Percentiles rank a stretch among this genome's conserved stretches.
These are phyloP conservation scores for Promerops cafer DNA, from an alignment of 2,113 vertebrate species.

Conservation along the genomic window DNA sequence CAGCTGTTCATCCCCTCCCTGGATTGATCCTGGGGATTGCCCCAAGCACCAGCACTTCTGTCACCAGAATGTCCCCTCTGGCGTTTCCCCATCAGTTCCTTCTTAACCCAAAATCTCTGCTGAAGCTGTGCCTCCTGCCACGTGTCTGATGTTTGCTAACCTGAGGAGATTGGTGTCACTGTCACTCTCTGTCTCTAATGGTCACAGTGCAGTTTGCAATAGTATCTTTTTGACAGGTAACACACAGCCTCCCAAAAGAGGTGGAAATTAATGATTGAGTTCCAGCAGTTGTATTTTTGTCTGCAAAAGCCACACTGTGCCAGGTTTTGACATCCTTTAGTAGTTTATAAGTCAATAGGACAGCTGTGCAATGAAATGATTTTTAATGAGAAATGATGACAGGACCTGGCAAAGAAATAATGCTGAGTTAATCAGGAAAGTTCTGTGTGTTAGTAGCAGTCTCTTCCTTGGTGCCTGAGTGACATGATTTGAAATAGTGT, in stretches of 20 bases:
- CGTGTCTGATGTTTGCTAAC: neutral
- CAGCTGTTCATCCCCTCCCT: neutral
- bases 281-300: neutral
- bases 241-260: neutral
- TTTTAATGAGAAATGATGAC: slow-evolving; percentile 9
- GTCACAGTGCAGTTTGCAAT: neutral
- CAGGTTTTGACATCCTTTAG: neutral
- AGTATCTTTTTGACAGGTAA: neutral
- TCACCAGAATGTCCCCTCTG: neutral
- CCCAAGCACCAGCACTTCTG: neutral
- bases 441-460: neutral
- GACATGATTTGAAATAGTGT: neutral
- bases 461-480: neutral
- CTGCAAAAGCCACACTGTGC: neutral
- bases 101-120: neutral
- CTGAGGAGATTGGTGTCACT: neutral
- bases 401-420: neutral
- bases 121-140: neutral
- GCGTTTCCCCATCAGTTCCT: neutral
- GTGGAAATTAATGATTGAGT: neutral
- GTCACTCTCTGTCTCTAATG: neutral
- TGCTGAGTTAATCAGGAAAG: neutral
- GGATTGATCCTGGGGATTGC: fast-evolving
- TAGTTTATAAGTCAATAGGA: neutral
- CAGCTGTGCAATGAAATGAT: neutral